Conservation (phyloP, 2,888 invertebrate genomes). For the Bombylius major region DNA sequence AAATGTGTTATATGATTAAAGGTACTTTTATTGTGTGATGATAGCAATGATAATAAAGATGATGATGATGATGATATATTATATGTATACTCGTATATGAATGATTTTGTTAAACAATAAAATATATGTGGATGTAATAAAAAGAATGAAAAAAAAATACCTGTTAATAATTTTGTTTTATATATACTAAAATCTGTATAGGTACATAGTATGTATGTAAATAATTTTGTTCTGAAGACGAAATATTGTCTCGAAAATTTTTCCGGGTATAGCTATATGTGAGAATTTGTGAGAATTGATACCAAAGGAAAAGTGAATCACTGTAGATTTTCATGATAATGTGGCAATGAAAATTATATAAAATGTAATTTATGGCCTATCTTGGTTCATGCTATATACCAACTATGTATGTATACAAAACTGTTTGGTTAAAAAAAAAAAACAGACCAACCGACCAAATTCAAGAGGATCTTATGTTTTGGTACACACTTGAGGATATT, state of each 20-base stretch:
- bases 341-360: constrained; percentile 22
- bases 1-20: too few relatives aligned
- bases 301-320: constrained; percentile 19
- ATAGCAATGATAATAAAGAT: too few relatives aligned
- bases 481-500: constrained; percentile 11
- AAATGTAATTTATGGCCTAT: constrained; percentile 16
- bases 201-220: too few relatives aligned
- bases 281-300: constrained; percentile 20
- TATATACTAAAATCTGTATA: too few relatives aligned
- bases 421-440: neutral
- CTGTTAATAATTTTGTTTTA: too few relatives aligned
- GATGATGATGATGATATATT: too few relatives aligned
- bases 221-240: too few relatives aligned
- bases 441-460: too few relatives aligned
- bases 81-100: too few relatives aligned
- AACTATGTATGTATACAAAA: neutral
- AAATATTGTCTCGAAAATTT: too few relatives aligned
- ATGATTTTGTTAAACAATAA: neutral
- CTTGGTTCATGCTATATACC: neutral
- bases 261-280: constrained; percentile 10
- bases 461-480: constrained; percentile 4
- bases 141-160: too few relatives aligned
- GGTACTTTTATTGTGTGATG: too few relatives aligned
- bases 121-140: neutral
- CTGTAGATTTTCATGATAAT: constrained; percentile 20